A percentile compares a stretch with the other conserved stretches of the same genome.
Evolutionary conservation across 2,888 invertebrate genomes (phyloP).

Genomic region (Nasonia oneida): DNA sequence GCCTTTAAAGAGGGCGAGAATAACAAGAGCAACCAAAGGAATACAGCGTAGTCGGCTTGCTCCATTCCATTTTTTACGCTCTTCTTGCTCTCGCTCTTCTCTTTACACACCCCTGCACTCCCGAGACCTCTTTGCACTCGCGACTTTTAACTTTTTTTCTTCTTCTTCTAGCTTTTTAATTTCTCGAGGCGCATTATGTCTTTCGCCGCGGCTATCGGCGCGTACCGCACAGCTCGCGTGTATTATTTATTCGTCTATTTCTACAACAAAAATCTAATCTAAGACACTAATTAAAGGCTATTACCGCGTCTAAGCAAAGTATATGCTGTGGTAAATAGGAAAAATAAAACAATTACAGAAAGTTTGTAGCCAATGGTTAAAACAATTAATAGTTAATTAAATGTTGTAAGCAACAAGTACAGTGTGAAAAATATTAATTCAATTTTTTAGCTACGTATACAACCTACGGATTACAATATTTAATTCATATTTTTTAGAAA

Average conservation of each 20-base stretch:
- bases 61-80: slow-evolving; percentile 62
- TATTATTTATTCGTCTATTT: too few species aligned
- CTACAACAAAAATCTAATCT: background rate
- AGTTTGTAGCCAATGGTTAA: background rate
- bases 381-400: background rate
- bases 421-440: too few species aligned
- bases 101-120: slow-evolving; percentile 36
- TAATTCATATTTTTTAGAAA: too few species aligned
- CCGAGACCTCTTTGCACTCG: slow-evolving; percentile 42
- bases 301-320: background rate
- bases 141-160: slow-evolving; percentile 44
- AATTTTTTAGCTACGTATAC: too few species aligned
- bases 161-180: slow-evolving; percentile 7
- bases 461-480: too few species aligned
- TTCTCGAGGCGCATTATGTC: background rate
- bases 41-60: slow-evolving; percentile 55
- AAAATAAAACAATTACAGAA: background rate
- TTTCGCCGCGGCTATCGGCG: background rate
- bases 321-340: background rate
- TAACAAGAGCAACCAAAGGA: slow-evolving; percentile 59
- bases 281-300: background rate
- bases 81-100: slow-evolving; percentile 54
- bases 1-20: slow-evolving; percentile 54
- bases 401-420: too few species aligned
- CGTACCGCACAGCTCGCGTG: too few species aligned